Conservation (phyloP, 2,888 invertebrate species). For the Doris montereyensis region DNA sequence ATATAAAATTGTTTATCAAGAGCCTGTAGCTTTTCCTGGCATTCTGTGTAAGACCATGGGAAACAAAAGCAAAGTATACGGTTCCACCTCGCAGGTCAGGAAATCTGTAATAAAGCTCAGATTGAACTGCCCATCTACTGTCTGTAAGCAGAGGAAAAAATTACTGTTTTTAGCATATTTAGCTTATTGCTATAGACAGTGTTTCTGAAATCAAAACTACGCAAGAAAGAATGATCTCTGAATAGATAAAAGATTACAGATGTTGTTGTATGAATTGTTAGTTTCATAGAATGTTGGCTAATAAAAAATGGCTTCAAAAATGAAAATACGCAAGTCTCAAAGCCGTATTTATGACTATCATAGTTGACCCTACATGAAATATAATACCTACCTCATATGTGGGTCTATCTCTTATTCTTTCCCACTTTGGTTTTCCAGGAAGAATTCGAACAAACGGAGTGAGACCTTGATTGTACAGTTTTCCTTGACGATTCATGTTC, state of each 20-base stretch:
- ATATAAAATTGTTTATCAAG: constrained; percentile 76
- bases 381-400: constrained; percentile 79
- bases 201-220: no score
- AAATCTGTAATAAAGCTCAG: constrained; percentile 78
- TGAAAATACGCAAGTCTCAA: no score
- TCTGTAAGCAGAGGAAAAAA: no score
- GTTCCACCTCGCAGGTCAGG: constrained; percentile 76
- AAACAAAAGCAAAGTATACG: constrained; percentile 91
- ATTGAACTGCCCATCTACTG: constrained; percentile 70
- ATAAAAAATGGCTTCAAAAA: no score
- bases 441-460: constrained; percentile 74
- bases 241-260: no score
- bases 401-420: constrained; percentile 86
- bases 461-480: constrained; percentile 87
- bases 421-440: constrained; percentile 87
- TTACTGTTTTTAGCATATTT: no score
- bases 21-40: constrained; percentile 81
- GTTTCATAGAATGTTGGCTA: no score
- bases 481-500: constrained; percentile 90
- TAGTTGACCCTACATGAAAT: no score
- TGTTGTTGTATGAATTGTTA: no score
- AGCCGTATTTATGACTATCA: no score
- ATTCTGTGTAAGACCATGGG: constrained; percentile 88
- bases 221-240: no score
- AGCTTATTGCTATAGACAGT: no score